Conservation (phyloP, 2,797 vertebrate genomes). For the Dicrostonyx torquatus region DNA sequence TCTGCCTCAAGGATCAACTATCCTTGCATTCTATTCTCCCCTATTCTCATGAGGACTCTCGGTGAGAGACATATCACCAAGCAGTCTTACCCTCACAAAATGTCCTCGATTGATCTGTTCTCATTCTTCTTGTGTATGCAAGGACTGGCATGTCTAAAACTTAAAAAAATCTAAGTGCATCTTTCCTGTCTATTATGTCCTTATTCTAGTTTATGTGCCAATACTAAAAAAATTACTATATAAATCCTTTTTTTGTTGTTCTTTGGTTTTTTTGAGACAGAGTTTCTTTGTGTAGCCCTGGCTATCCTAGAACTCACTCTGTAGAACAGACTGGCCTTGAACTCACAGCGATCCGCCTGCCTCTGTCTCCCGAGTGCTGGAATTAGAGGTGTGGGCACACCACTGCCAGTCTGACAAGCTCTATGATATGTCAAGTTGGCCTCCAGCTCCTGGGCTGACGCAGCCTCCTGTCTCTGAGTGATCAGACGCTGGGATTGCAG, state of each 20-base stretch:
- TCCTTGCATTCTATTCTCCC: background rate
- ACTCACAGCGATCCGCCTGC: background rate
- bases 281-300: background rate
- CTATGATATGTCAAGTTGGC: background rate
- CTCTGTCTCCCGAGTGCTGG: background rate
- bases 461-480: background rate
- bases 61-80: background rate
- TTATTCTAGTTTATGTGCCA: background rate
- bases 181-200: background rate
- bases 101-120: background rate
- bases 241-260: background rate
- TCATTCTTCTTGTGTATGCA: background rate
- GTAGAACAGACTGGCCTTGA: background rate
- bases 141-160: conserved; percentile 43
- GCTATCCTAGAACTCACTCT: background rate
- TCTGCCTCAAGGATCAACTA: conserved; percentile 4
- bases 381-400: background rate
- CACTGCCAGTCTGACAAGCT: background rate
- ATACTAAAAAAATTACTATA: conserved; percentile 10
- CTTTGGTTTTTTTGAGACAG: background rate
- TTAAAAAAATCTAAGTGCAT: background rate
- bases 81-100: background rate
- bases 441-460: background rate
- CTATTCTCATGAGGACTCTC: background rate
- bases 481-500: background rate